These are phyloP conservation scores for Anolis sagrei DNA, from an alignment of 2,113 vertebrate species.

Conservation along the genomic window DNA sequence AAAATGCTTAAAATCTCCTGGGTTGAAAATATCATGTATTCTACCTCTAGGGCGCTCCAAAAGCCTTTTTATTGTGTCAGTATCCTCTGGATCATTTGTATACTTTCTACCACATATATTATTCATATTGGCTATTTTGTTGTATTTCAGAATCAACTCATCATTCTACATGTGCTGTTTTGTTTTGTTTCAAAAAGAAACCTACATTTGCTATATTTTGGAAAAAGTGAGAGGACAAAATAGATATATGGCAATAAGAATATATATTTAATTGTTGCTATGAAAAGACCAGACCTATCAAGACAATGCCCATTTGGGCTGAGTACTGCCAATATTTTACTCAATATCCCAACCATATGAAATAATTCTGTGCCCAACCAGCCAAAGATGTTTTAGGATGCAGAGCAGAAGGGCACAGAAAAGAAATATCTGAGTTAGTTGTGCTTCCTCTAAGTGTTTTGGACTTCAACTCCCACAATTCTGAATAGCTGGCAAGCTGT, in stretches of 20 bases:
- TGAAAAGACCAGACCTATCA: neutral
- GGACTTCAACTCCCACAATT: too few species aligned
- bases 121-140: slow-evolving; percentile 71
- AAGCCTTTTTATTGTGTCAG: slow-evolving; percentile 72
- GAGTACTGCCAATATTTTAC: neutral
- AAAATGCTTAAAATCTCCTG: slow-evolving; percentile 55
- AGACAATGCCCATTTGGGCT: neutral
- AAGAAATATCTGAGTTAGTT: neutral
- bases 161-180: slow-evolving; percentile 36
- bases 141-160: slow-evolving; percentile 59
- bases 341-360: too few species aligned
- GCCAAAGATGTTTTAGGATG: neutral
- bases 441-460: neutral
- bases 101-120: slow-evolving; percentile 68
- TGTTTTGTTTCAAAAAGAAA: slow-evolving; percentile 26
- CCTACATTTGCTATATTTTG: neutral
- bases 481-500: too few species aligned
- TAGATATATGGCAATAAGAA: neutral
- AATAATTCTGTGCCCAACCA: neutral
- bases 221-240: neutral
- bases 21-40: slow-evolving; percentile 71
- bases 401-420: neutral
- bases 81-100: slow-evolving; percentile 59
- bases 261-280: neutral
- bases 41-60: slow-evolving; percentile 69